Evolutionary conservation across 64 coral and sea anemone genomes (phyloP), one percentile per base, ranked within the genome.

Genomic region (Montipora sp.): DNA sequence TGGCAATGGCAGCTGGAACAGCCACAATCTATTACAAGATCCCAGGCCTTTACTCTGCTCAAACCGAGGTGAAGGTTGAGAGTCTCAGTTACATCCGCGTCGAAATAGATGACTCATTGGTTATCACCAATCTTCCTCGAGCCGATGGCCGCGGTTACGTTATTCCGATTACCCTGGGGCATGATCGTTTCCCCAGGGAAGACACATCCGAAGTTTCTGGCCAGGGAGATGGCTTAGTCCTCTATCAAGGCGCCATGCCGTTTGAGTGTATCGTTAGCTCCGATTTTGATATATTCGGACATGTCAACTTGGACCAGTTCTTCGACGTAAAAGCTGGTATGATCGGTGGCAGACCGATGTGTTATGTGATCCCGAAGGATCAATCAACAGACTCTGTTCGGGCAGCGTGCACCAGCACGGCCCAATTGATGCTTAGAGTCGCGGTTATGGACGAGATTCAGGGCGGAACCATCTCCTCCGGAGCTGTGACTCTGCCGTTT

Each of bases 51-150:
- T 94, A 93, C 24, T 94, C 95, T 2, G 93, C 95, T 3, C 95
- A 94, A 81, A 97, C 95, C 18, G 88, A 97, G 69, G 95, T 97
- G 45, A 80, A 83, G 81, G 92, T 97, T 16, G 92, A 97, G 16
- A 89, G 81, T 20, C 68, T 97, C 7, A 79, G 20, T 13, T 79
- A 88, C n/a, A 75, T 97, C 71, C 92, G 77, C 58, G 77, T 97
- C 48, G 81, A 53, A 0, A 47, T 45, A 70, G 81, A 94, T 45
- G 48, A 78, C 18, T 77, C 79, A 12, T 61, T 67, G 55, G 43
- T 91, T 16, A 94, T 96, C 55, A 96, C 95, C 18, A 94, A 94
- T 48, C 51, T 94, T 1, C 95, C 92, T 5, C 82, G 86, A 8
- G 71, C 75, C 20, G 77, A 87, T 82, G 92, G 94, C 63, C 82